phyloP scores from a whole-genome alignment of 2,113 vertebrate species.

The Dinomys branickii region DNA sequence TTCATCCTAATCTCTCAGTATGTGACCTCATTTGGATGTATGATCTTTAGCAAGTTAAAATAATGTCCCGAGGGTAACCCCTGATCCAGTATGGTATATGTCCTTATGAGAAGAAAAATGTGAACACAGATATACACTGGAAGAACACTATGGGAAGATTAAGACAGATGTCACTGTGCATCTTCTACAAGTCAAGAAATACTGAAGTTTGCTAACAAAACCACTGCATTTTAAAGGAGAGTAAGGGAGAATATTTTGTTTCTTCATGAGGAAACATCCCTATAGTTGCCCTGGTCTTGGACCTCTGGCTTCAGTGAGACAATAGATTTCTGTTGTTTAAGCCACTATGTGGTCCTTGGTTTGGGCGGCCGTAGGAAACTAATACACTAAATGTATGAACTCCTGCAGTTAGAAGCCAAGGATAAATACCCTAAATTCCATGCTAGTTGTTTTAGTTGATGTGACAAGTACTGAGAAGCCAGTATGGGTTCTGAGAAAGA shows the following conservation, averaged over 20 bases:
- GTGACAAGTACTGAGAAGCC: background rate
- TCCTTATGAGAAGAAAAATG: background rate
- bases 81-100: background rate
- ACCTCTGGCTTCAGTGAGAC: background rate
- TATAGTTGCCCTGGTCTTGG: background rate
- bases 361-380: background rate
- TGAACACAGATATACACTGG: background rate
- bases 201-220: background rate
- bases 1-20: background rate
- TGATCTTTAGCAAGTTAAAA: background rate
- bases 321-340: background rate
- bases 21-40: background rate
- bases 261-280: background rate
- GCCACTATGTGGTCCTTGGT: background rate
- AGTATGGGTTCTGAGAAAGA: background rate
- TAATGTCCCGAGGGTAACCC: background rate
- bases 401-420: background rate
- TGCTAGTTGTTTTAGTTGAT: background rate
- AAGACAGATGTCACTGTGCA: background rate
- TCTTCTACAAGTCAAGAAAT: background rate
- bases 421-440: background rate
- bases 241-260: background rate
- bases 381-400: background rate
- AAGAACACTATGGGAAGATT: background rate
- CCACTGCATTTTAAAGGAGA: background rate